Evolutionary conservation across 1,140 invertebrate species (phyloP).

Genomic region (Trichogramma pretiosum): DNA sequence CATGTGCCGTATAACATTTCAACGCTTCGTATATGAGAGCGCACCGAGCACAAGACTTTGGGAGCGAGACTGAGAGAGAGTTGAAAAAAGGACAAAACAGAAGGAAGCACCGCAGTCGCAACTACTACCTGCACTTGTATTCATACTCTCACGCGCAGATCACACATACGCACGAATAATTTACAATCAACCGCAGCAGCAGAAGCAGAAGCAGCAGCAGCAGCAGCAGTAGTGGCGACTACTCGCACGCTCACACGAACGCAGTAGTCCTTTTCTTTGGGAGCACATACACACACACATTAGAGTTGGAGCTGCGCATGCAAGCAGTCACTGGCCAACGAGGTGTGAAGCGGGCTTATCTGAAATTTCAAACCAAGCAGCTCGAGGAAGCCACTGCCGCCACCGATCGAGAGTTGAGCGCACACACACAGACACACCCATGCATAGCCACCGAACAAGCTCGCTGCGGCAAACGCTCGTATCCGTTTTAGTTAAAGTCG

Average conservation of each 20-base stretch:
- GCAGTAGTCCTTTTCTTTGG: no score
- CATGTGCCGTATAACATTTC: no score
- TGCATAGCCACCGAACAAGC: constrained; percentile 6
- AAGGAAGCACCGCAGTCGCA: no score
- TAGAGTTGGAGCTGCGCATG: background rate
- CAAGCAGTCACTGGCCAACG: constrained; percentile 1
- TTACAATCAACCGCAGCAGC: constrained; percentile 9
- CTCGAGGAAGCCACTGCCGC: background rate
- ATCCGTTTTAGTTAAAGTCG: no score
- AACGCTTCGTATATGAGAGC: no score
- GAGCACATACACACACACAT: background rate
- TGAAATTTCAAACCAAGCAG: constrained; percentile 15
- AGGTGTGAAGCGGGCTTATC: constrained; percentile 12
- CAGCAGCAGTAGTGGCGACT: no score
- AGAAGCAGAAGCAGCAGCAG: no score
- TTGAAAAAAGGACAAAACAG: no score
- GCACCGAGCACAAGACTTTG: no score
- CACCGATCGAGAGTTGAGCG: constrained; percentile 1
- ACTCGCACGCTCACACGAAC: no score
- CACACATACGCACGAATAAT: constrained; percentile 5
- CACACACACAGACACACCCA: background rate
- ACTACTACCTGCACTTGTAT: no score
- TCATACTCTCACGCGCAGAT: background rate
- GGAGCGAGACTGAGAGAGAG: no score
- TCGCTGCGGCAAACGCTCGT: background rate